A percentile compares a stretch with the other conserved stretches of the same genome.
Evolutionary conservation across 2,113 vertebrate species (phyloP).

Genomic region (Corythoichthys intestinalis): DNA sequence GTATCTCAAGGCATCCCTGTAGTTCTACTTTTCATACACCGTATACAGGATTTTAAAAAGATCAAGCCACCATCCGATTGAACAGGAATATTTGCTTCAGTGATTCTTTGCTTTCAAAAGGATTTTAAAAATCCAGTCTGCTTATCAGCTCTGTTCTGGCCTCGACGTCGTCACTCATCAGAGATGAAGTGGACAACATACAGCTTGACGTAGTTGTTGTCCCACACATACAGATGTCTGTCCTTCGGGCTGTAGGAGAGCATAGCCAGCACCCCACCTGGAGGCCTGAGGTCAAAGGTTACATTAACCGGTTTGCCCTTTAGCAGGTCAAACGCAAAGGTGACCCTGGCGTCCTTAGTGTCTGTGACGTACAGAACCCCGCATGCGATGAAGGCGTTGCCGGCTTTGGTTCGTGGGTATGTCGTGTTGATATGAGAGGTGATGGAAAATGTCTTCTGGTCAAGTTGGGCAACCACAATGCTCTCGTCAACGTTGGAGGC

Average conservation of each 20-base stretch:
- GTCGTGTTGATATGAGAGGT: constrained; percentile 80
- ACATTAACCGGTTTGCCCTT: constrained; percentile 78
- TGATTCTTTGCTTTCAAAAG: neutral
- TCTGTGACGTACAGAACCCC: constrained; percentile 91
- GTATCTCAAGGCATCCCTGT: neutral
- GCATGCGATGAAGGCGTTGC: constrained; percentile 86
- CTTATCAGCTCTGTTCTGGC: neutral
- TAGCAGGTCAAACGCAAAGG: constrained; percentile 87
- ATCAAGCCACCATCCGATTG: neutral
- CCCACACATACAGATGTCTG: constrained; percentile 85
- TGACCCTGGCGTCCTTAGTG: constrained; percentile 81
- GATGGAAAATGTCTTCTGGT: constrained; percentile 82
- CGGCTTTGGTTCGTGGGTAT: constrained; percentile 88
- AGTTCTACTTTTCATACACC: neutral
- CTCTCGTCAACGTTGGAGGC: constrained; percentile 81
- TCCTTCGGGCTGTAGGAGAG: constrained; percentile 86
- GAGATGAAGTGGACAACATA: constrained; percentile 80
- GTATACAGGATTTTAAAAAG: neutral
- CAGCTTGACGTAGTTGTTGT: constrained; percentile 79
- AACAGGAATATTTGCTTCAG: neutral
- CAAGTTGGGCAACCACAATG: constrained; percentile 83
- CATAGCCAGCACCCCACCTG: constrained; percentile 86
- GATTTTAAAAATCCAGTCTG: neutral
- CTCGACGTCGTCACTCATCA: constrained; percentile 40
- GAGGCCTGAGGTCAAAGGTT: constrained; percentile 81